Evolutionary conservation across 2,113 vertebrate species (phyloP), one percentile per base, ranked within the genome.

Genomic region (Seriola rivoliana): DNA sequence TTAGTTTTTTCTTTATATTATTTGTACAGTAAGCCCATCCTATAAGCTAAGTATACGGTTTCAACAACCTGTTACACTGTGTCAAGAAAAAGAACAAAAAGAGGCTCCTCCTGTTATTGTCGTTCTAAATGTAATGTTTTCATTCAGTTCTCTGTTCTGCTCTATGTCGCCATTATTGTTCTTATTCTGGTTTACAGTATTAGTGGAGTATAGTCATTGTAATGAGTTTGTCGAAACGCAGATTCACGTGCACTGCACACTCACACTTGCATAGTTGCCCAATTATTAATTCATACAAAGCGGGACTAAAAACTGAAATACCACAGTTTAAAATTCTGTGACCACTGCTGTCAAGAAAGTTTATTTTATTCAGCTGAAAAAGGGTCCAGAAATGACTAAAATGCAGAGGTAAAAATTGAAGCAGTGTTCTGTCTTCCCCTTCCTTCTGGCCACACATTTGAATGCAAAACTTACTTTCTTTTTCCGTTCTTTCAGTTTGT

Each of bases 401-500:
- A 75, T 44, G 16, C 77, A 66, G n/a, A 84, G 17, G 36, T 60
- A 14, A 72, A 70, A 34, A 70, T 48, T 21, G 6, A 14, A 78
- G 55, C 32, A 73, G 9, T 75, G 72, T 46, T 2, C 34, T 17
- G 85, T 89, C 82, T 88, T 88, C 85, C 88, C 75, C 72, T 46
- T 85, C 78, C 83, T 72, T 71, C 68, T 75, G 59, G 75, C 83
- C 78, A 87, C 58, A 75, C 87, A 82, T 90, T 68, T 75, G 63
- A 75, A 80, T 85, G 90, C 86, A 86, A 70, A 75, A 59, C 55
- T 9, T 42, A 9, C 40, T 84, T 82, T 55, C 1, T 73, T 62
- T 89, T 32, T 10, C 19, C 62, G 12, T 82, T 85, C 25, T 92
- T 92, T 95, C 74, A 79, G 80, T 93, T 92, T 17, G 93, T 94